Conservation (phyloP, 1,140 invertebrate genomes). For the Drosophila biarmipes region DNA sequence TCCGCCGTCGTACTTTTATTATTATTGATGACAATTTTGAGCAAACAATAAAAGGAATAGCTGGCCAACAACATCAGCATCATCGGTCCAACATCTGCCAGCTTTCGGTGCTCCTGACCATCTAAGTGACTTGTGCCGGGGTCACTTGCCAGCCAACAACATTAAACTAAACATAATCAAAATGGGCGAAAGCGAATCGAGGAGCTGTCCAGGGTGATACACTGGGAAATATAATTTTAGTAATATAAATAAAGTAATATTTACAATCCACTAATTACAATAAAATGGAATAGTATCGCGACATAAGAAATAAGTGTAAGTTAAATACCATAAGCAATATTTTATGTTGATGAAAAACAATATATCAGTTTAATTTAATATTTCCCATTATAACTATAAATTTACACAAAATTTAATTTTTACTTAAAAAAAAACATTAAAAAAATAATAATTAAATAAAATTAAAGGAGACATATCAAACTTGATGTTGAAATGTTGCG, state of each 20-base stretch:
- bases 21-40: conserved; percentile 83
- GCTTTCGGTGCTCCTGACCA: conserved; percentile 18
- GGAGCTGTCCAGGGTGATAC: background rate
- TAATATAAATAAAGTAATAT: background rate
- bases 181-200: conserved; percentile 37
- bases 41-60: conserved; percentile 74
- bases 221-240: background rate
- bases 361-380: too few relatives aligned
- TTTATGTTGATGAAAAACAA: too few relatives aligned
- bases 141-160: conserved; percentile 44
- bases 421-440: too few relatives aligned
- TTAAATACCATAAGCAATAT: too few relatives aligned
- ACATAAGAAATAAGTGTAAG: too few relatives aligned
- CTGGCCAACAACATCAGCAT: conserved; percentile 34
- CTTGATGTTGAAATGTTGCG: too few relatives aligned
- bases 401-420: too few relatives aligned
- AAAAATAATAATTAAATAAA: too few relatives aligned
- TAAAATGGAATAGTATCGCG: too few relatives aligned
- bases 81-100: conserved; percentile 43
- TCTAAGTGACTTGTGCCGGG: conserved; percentile 49
- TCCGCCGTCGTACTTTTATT: conserved; percentile 68
- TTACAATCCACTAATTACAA: too few relatives aligned
- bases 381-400: too few relatives aligned
- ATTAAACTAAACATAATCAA: conserved; percentile 62
- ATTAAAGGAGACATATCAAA: too few relatives aligned